phyloP scores from a whole-genome alignment of 2,888 invertebrate species.

The Philaethria dido region DNA sequence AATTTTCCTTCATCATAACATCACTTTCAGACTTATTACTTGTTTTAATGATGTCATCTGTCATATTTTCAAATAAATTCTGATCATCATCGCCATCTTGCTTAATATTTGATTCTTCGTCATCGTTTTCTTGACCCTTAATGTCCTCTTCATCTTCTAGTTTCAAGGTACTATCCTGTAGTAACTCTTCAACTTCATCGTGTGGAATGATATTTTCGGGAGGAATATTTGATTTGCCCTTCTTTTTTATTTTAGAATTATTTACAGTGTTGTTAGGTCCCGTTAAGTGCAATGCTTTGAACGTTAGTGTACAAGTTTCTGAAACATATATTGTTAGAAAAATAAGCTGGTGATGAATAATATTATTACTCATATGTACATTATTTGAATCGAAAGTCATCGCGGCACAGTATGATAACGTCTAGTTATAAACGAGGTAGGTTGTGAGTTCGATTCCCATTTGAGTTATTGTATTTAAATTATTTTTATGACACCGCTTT shows the following conservation, averaged over 20 bases:
- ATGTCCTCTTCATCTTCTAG: background rate
- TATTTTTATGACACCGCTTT: too few relatives aligned
- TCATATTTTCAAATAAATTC: constrained; percentile 20
- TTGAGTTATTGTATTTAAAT: too few relatives aligned
- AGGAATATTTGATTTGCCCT: background rate
- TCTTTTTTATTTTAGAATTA: background rate
- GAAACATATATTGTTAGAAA: background rate
- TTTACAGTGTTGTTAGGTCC: constrained; percentile 34
- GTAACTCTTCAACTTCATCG: constrained; percentile 4
- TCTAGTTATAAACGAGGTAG: too few relatives aligned
- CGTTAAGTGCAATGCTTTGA: constrained; percentile 44
- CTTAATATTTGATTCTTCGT: background rate
- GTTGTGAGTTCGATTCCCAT: too few relatives aligned
- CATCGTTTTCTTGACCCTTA: background rate
- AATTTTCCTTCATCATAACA: background rate
- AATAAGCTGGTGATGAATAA: background rate
- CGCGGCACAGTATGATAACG: too few relatives aligned
- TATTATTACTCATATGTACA: background rate
- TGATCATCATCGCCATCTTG: background rate
- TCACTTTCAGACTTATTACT: constrained; percentile 1
- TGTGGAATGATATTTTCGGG: background rate
- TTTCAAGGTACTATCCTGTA: background rate
- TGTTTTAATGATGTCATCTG: background rate
- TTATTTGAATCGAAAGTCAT: too few relatives aligned
- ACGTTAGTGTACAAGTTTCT: constrained; percentile 36